A percentile compares a stretch with the other conserved stretches of the same genome.
phyloP scores from a whole-genome alignment of 2,113 vertebrate genomes.

The cattle (Bos taurus) region ARS-UCD2.0 NC_037340.1:9143501-9144000 shows the following conservation, averaged over 20 bases:
- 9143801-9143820: neutral
- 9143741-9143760: neutral
- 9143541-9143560: neutral
- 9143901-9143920: neutral
- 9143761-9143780: conserved; percentile 18
- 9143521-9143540: fast-evolving
- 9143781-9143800: neutral
- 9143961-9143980: neutral
- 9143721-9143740: neutral
- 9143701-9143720: neutral
- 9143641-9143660: neutral
- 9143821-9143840: neutral
- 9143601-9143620: neutral
- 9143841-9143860: neutral
- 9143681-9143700: neutral
- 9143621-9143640: too few species aligned
- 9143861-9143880: fast-evolving
- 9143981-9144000: neutral
- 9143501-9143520: fast-evolving
- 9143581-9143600: neutral
- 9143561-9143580: neutral
- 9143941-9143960: neutral
- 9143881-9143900: neutral
- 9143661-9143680: neutral
- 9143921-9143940: neutral